A percentile compares a stretch with the other conserved stretches of the same genome.
phyloP scores from a whole-genome alignment of 2,888 invertebrate species.

The Drosophila parthenogenetica region DNA sequence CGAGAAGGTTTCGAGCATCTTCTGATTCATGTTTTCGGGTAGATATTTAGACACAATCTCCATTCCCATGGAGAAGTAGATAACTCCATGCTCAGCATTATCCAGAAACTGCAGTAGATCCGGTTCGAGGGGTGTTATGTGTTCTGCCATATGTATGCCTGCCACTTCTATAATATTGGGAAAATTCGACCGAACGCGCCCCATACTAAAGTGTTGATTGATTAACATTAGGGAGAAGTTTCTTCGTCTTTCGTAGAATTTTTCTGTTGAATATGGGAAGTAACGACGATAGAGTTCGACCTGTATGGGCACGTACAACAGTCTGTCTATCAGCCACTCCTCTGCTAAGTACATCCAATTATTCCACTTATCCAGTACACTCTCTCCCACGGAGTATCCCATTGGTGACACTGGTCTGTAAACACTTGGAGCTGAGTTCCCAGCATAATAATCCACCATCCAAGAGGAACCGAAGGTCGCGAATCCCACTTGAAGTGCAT shows the following conservation, averaged over 20 bases:
- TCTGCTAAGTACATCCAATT: conserved; percentile 44
- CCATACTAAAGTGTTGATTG: conserved; percentile 76
- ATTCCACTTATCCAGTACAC: conserved; percentile 11
- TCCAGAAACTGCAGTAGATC: conserved; percentile 64
- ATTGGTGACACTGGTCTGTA: conserved; percentile 33
- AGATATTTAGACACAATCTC: conserved; percentile 60
- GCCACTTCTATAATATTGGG: conserved; percentile 75
- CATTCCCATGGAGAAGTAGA: conserved; percentile 75
- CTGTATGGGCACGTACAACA: conserved; percentile 34
- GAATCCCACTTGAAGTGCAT: conserved; percentile 61
- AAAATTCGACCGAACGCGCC: conserved; percentile 63
- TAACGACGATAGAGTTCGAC: conserved; percentile 29
- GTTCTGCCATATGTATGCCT: conserved; percentile 64
- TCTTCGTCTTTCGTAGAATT: conserved; percentile 48
- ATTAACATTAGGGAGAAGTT: conserved; percentile 75
- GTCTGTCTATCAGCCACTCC: conserved; percentile 33
- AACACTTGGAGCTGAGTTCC: conserved; percentile 52
- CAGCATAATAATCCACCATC: conserved; percentile 48
- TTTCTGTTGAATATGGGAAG: conserved; percentile 33
- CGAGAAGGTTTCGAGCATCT: conserved; percentile 51
- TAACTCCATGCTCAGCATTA: conserved; percentile 62
- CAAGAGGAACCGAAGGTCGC: conserved; percentile 52
- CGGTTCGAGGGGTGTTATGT: conserved; percentile 25
- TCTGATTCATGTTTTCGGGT: conserved; percentile 36
- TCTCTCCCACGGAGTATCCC: conserved; percentile 15